Base-by-base conservation (phyloP, 2,113 vertebrate genomes). In the Xyrauchen texanus region DNA sequence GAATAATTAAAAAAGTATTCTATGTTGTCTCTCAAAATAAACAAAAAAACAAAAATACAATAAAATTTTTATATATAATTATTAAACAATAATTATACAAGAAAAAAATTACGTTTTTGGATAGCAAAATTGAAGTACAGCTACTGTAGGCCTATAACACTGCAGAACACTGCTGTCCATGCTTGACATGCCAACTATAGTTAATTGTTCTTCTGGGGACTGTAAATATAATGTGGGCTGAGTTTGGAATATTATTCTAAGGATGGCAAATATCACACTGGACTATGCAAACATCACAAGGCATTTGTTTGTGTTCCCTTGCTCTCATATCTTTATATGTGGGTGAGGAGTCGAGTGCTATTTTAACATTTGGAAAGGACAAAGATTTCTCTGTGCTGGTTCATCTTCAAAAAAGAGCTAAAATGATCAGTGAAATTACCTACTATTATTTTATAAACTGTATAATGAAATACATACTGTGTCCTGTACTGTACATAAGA, bases 241-340 rank as follows among this genome's bases (percentile, higher is more conserved):
- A 67, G 79, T 79, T 78, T 68, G 69, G 72, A 64, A 68, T 84
- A 21, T 34, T 34, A 3, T 76, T 68, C 42, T 66, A 83, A 82
- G 34, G 42, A 80, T 64, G 77, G 68, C 80, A 80, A 58, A 79
- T 76, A 6, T 21, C 51, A 8, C 8, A 34, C 81, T 64, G 12
- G 49, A 61, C 12, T 57, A 66, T 42, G 11, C 64, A 61, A 67
- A 72, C 62, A 82, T 81, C 60, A 71, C 62, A 81, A 76, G 68
- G 42, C 51, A 12, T 65, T 53, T 58, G 9, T 61, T 13, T 58
- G 44, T 60, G 66, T 78, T 66, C 34, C 51, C 21, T 57, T 76
- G 34, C 61, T 52, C 46, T 21, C 52, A 57, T 65, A 55, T 65
- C 49, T 70, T 21, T 62, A 34, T 34, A 34, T 44, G 62, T 72